Evolutionary conservation across 2,113 vertebrate genomes (phyloP).

Genomic region (Pogona vitticeps): DNA sequence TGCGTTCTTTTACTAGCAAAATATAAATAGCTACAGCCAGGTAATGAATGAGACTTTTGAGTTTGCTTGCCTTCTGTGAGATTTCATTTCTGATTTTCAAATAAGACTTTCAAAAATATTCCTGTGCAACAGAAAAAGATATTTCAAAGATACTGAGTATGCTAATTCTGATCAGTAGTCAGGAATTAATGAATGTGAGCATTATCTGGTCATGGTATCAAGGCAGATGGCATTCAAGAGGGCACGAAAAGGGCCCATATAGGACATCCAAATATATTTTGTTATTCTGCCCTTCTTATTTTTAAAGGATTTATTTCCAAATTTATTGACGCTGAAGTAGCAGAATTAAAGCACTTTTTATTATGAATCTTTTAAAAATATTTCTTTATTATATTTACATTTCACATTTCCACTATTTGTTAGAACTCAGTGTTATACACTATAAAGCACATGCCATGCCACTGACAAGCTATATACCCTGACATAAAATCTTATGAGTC

Average conservation of each 20-base stretch:
- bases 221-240: not conserved
- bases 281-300: no score
- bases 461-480: no score
- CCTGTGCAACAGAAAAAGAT: not conserved
- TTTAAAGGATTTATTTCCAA: no score
- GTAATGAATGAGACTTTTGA: slow-evolving; percentile 30
- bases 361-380: no score
- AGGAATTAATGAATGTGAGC: not conserved
- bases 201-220: not conserved
- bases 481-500: no score
- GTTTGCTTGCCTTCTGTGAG: not conserved
- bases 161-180: not conserved
- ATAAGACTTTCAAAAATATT: slow-evolving; percentile 10
- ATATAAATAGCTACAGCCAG: slow-evolving; percentile 49
- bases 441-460: no score
- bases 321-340: no score
- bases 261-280: not conserved
- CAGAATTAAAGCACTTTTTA: no score
- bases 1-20: slow-evolving; percentile 51
- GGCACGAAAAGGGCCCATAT: not conserved
- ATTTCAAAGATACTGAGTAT: not conserved
- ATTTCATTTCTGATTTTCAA: slow-evolving; percentile 31
- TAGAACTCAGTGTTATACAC: no score
- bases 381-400: no score
- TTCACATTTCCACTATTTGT: no score